Evolutionary conservation across 2,797 vertebrate genomes (phyloP), one percentile per base, ranked within the genome.

Genomic region (Orestias chungarensis): DNA sequence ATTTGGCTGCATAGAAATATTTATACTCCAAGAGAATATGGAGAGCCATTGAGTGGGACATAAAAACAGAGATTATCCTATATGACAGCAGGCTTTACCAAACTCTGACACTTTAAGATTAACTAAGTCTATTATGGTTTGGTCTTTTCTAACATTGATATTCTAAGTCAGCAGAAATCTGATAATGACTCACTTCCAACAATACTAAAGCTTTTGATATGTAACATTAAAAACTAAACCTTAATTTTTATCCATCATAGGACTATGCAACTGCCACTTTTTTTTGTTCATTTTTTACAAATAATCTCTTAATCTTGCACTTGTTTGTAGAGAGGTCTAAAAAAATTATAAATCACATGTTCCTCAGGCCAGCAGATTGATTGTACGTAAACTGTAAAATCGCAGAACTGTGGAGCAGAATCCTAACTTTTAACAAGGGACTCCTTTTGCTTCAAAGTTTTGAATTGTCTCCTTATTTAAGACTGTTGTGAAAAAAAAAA

Each of bases 391-490:
- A 3, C 64, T 50, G n/a, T 18, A 17, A 75, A 78, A 80, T 83
- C 68, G 54, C 75, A 54, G 47, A 65, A 70, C 35, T 73, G 47
- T 67, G 81, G 50, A 73, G 64, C 69, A 12, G 12, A 17, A 38
- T 40, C 46, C 52, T 76, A 66, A 65, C 71, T 74, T 50, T 42
- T 81, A 84, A 89, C 82, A 90, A 88, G 87, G 74, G 82, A 73
- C 67, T 79, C 88, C 86, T 90, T 74, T 73, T 33, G 64, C 52
- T 43, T 1, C 7, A 62, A 64, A 71, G 75, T 71, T n/a, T 44
- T 79, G 79, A 73, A 50, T 76, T 64, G 20, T 47, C 75, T 65
- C 54, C 78, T 29, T n/a, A n/a, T n/a, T n/a, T n/a, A n/a, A n/a
- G n/a, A n/a, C n/a, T n/a, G n/a, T n/a, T n/a, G n/a, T n/a, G n/a